Evolutionary conservation across 2,113 vertebrate species (phyloP), one percentile per base, ranked within the genome.

Genomic region (Myanophis thanlyinensis): DNA sequence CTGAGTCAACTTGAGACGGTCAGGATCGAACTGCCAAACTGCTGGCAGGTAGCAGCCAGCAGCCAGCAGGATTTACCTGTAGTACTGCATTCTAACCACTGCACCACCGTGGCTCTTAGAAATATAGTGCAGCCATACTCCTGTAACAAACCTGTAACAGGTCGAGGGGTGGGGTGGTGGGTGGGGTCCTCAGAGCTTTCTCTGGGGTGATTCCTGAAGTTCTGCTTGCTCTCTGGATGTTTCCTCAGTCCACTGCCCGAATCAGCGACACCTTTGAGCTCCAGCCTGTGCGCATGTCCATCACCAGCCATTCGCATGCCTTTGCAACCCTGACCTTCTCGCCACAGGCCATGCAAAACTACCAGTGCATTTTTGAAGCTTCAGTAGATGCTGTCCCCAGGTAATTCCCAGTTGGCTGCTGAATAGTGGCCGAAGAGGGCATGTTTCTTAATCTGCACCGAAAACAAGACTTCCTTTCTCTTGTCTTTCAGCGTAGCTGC

Each of bases 361-460:
- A 99, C 94, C 95, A 97, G 35, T 98, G 98, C 20, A 90, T 97
- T 85, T 99, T 99, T 27, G 98, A 98, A 94, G 98, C 98, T 62
- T 95, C 96, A 2, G 59, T 99, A 30, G 98, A 99, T 9, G 96
- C 95, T 44, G 5, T 92, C 9, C 85, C 93, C 93, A 98, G 98
- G 98, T 99, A 97, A 94, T 0, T 25, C 3, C 4, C 2, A 47
- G 4, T 3, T 23, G 89, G 23, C 35, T 52, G 0, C 15, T 0
- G 1, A 85, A 15, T 13, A 51, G 49, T 48, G 10, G 0, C 15
- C 0, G 1, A 85, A 15, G 20, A 51, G 49, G 51, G 10, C 11
- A 7, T 35, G 40, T 44, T n/a, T 93, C 25, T 88, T 30, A 35
- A 53, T 89, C 27, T 15, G n/a, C 85, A 52, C 12, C 4, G 30